Base-by-base conservation (phyloP, 2,797 vertebrate species). In the Peromyscus aztecus region DNA sequence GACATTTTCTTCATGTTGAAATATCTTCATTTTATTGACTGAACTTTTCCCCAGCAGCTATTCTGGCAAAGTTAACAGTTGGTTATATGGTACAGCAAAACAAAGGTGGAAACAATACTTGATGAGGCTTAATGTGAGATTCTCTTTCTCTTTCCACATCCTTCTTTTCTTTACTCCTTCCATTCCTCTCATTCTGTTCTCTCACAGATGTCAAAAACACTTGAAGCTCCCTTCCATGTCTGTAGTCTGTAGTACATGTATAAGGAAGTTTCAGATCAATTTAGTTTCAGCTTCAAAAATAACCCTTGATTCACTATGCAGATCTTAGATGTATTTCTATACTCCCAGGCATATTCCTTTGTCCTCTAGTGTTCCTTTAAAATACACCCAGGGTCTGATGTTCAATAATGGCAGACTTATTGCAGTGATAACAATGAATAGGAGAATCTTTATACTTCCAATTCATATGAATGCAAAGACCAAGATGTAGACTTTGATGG, bases 271-370 rank as follows among this genome's bases (percentile, higher is more conserved):
- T 96, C 77, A 86, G 80, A 96, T 96, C 97, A 96, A 96, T 97
- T 97, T 94, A 95, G 37, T 87, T 98, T 97, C 76, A 57, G 59
- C 57, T 96, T 97, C 95, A 98, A 98, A 98, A 98, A 98, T 98
- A 98, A 89, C 94, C 69, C 34, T 43, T 98, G 97, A 98, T 98
- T 98, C 97, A 98, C 90, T 96, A 93, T 96, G 96, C 97, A 98
- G 95, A 97, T 98, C 94, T 97, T 89, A 98, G 96, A 93, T 94
- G 93, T 97, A 98, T 98, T 98, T 98, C 98, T 96, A 89, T 82
- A 97, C 43, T 96, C 67, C 0, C 0, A 93, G 91, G 91, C 93
- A 78, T 97, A 96, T 97, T 97, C 85, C 73, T 96, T 96, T 98
- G 87, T 97, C 76, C 97, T 89, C 97, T 96, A 85, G 65, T 97